A percentile compares a stretch with the other conserved stretches of the same genome.
Evolutionary conservation across 2,888 invertebrate species (phyloP).

Genomic region (Tetanocera ferruginea): DNA sequence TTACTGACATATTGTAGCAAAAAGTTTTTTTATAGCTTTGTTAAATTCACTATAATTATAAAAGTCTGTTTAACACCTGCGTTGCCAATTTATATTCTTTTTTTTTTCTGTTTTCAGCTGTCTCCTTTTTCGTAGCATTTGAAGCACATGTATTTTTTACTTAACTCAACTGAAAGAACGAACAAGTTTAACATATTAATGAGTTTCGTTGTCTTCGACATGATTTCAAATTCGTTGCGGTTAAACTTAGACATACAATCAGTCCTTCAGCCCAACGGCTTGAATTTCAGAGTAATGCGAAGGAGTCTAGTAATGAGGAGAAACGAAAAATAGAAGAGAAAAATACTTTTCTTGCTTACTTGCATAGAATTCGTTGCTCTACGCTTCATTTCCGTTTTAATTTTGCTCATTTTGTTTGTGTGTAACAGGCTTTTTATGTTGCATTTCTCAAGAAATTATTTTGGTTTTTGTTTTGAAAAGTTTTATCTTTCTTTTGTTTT

Average conservation of each 20-base stretch:
- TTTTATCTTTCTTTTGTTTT: background rate
- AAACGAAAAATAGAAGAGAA: background rate
- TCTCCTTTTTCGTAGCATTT: background rate
- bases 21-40: background rate
- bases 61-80: background rate
- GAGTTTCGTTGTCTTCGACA: conserved; percentile 58
- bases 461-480: background rate
- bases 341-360: background rate
- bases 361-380: conserved; percentile 47
- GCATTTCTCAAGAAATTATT: background rate
- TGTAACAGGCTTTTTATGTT: background rate
- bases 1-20: too few relatives aligned
- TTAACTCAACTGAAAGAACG: background rate
- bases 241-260: background rate
- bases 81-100: background rate
- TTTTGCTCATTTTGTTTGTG: conserved; percentile 55
- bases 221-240: conserved; percentile 60
- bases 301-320: background rate
- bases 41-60: conserved; percentile 2
- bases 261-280: background rate
- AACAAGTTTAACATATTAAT: conserved; percentile 56
- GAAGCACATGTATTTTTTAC: background rate
- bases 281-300: background rate
- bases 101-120: background rate
- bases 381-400: conserved; percentile 62